Percentiles rank a stretch among this genome's conserved stretches.
Evolutionary conservation across 1,140 invertebrate genomes (phyloP).

Genomic region (Papilio dardanus): DNA sequence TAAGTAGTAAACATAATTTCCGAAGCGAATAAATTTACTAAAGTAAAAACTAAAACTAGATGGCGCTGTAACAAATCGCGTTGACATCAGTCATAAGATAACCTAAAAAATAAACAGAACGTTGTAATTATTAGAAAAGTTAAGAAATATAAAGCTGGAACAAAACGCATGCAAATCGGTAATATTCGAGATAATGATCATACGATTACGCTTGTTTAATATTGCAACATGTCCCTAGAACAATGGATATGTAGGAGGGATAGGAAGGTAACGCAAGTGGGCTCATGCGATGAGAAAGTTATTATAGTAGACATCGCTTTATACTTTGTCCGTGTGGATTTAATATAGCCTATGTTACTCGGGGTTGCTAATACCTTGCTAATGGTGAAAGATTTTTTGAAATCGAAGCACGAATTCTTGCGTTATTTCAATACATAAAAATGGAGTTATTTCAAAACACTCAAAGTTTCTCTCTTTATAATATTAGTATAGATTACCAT

Average conservation of each 20-base stretch:
- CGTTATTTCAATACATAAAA: too few relatives aligned
- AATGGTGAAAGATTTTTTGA: too few relatives aligned
- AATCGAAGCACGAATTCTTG: too few relatives aligned
- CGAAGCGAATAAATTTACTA: too few relatives aligned
- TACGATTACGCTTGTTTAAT: not conserved
- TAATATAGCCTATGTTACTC: too few relatives aligned
- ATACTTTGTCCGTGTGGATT: too few relatives aligned
- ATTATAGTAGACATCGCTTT: not conserved
- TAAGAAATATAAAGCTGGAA: conserved; percentile 6
- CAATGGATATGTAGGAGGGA: not conserved
- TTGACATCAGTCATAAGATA: conserved; percentile 1
- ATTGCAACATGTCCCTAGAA: conserved; percentile 11
- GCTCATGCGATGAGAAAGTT: not conserved
- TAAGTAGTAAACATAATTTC: too few relatives aligned
- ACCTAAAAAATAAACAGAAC: conserved; percentile 19
- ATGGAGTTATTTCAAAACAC: too few relatives aligned
- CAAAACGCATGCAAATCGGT: conserved; percentile 20
- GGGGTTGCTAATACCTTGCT: too few relatives aligned
- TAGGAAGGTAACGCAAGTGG: conserved; percentile 1
- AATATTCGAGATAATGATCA: not conserved
- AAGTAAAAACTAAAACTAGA: not conserved
- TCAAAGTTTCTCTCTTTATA: too few relatives aligned
- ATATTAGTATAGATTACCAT: too few relatives aligned
- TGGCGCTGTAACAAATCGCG: conserved; percentile 5
- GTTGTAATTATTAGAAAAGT: not conserved